Evolutionary conservation across 2,797 vertebrate species (phyloP).

Genomic region (Schizothorax lantsangensis): DNA sequence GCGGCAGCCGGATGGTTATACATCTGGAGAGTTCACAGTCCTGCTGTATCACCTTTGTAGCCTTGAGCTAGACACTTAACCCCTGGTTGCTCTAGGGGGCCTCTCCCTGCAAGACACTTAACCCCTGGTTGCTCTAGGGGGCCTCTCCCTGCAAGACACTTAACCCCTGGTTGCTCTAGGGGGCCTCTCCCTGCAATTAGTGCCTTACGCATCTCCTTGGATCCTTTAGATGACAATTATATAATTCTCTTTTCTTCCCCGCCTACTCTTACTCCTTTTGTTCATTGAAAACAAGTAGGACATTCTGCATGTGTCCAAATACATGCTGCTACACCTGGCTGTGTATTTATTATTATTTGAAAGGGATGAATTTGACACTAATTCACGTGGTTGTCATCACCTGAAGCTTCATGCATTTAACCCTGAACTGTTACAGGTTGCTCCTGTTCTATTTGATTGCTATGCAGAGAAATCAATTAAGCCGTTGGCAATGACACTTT

Average conservation of each 20-base stretch:
- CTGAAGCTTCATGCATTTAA: neutral
- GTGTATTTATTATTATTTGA: neutral
- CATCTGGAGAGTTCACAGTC: constrained; percentile 1
- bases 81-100: neutral
- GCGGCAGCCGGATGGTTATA: neutral
- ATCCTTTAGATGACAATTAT: neutral
- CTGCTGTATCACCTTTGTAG: neutral
- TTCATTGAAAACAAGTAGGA: neutral
- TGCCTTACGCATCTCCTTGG: neutral
- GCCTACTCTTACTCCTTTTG: neutral
- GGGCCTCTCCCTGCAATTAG: neutral
- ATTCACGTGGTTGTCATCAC: neutral
- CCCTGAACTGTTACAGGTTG: neutral
- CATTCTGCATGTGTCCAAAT: neutral
- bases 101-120: neutral
- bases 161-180: neutral
- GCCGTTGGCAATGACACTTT: neutral
- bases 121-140: too few species aligned
- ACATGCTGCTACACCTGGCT: neutral
- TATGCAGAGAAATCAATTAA: neutral
- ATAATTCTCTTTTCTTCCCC: neutral
- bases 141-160: neutral
- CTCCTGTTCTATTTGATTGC: neutral
- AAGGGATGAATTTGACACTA: constrained; percentile 1
- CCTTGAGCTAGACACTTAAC: neutral